Conservation (phyloP, 2,888 invertebrate species). For the Piscicola geometra region DNA sequence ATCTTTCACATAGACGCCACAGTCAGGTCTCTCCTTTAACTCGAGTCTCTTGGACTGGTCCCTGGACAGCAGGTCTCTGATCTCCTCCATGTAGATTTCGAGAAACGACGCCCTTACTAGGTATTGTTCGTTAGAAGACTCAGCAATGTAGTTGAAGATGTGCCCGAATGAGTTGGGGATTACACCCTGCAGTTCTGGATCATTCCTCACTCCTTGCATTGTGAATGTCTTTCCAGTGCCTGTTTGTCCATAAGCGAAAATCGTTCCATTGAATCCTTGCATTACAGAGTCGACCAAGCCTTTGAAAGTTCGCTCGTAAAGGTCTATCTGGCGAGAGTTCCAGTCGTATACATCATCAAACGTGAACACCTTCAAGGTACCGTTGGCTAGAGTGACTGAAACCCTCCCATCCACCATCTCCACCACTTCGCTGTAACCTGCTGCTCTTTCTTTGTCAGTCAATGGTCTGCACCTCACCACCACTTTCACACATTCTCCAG, state of each 20-base stretch:
- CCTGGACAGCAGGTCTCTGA: slow-evolving; percentile 66
- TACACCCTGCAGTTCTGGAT: slow-evolving; percentile 73
- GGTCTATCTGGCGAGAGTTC: slow-evolving; percentile 77
- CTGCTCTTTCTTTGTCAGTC: slow-evolving; percentile 74
- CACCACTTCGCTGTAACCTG: slow-evolving; percentile 71
- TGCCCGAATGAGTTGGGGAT: slow-evolving; percentile 95
- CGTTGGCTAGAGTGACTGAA: slow-evolving; percentile 67
- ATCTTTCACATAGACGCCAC: slow-evolving; percentile 91
- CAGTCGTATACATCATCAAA: slow-evolving; percentile 95
- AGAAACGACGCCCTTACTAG: slow-evolving; percentile 92
- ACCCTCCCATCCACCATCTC: slow-evolving; percentile 82
- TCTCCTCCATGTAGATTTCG: slow-evolving; percentile 81
- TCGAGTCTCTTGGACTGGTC: slow-evolving; percentile 71
- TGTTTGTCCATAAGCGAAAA: slow-evolving; percentile 98
- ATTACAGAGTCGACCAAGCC: slow-evolving; percentile 90
- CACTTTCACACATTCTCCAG: slow-evolving; percentile 81
- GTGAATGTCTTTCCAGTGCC: slow-evolving; percentile 81
- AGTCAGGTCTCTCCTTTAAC: slow-evolving; percentile 70
- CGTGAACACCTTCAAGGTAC: slow-evolving; percentile 75
- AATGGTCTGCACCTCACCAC: slow-evolving; percentile 94
- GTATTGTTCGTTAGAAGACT: slow-evolving; percentile 86
- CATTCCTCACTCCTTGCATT: slow-evolving; percentile 66
- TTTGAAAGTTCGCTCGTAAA: slow-evolving; percentile 93
- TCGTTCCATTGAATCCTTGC: slow-evolving; percentile 96
- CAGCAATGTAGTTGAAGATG: slow-evolving; percentile 88